Evolutionary conservation across 1,140 invertebrate species (phyloP), one percentile per base, ranked within the genome.

Genomic region (Cydia amplana): DNA sequence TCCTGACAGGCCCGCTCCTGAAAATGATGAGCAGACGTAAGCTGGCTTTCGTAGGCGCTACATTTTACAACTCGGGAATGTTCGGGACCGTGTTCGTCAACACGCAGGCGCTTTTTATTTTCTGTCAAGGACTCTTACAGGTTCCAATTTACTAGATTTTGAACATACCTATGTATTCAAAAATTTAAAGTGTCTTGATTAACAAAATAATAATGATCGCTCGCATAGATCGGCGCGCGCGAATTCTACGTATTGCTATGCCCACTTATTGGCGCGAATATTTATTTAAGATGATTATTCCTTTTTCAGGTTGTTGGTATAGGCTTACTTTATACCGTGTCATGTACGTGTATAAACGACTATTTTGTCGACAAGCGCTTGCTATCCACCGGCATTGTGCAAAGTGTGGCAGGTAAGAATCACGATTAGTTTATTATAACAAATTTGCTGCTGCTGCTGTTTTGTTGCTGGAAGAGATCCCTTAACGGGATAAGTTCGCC

Each of bases 401-500:
- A 95, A 55, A 80, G 93, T 14, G 83, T 94, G 85, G 90, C 92
- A 79, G 89, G 87, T 80, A 77, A 79, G 77, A 51, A 36, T 67
- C n/a, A 28, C 4, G 70, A 72, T 18, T 46, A 14, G 46, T 64
- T 25, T n/a, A n/a, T n/a, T n/a, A n/a, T n/a, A n/a, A n/a, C n/a
- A n/a, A n/a, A n/a, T n/a, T n/a, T n/a, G n/a, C n/a, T n/a, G n/a
- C n/a, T n/a, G n/a, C n/a, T n/a, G n/a, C n/a, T n/a, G n/a, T n/a
- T n/a, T n/a, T n/a, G n/a, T n/a, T n/a, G n/a, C n/a, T n/a, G n/a
- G n/a, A n/a, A n/a, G n/a, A n/a, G n/a, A n/a, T n/a, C n/a, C n/a
- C n/a, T n/a, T n/a, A n/a, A n/a, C n/a, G n/a, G n/a, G n/a, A n/a
- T n/a, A n/a, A n/a, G n/a, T n/a, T n/a, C n/a, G n/a, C n/a, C n/a